Evolutionary conservation across 2,888 invertebrate species (phyloP).

Genomic region (Drosophila limbata): DNA sequence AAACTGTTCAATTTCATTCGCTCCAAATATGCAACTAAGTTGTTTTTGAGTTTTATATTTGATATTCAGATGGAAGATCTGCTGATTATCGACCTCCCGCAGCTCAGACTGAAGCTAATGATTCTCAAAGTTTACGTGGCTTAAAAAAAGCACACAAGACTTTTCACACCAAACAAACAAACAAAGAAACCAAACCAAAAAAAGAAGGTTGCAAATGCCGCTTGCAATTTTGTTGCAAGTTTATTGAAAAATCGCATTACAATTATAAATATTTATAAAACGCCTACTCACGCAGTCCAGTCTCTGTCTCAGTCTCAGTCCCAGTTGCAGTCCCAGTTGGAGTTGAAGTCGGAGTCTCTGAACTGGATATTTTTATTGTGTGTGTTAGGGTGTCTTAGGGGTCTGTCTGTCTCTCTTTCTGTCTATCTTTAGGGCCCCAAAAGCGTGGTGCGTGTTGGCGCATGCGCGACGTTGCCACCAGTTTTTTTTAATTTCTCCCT

Average conservation of each 20-base stretch:
- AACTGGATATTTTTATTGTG: constrained; percentile 17
- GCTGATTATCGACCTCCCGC: constrained; percentile 16
- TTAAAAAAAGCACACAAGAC: neutral
- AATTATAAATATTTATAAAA: constrained; percentile 76
- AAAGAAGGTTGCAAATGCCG: constrained; percentile 19
- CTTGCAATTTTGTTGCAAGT: constrained; percentile 64
- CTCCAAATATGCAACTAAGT: neutral
- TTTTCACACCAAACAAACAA: constrained; percentile 37
- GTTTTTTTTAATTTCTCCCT: constrained; percentile 30
- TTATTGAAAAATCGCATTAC: constrained; percentile 60
- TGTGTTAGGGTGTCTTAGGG: constrained; percentile 11
- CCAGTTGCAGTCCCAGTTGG: neutral
- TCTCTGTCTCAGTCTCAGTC: neutral
- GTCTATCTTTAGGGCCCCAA: constrained; percentile 14
- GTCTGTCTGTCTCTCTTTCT: constrained; percentile 15
- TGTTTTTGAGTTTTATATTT: neutral
- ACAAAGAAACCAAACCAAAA: neutral
- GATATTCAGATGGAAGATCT: neutral
- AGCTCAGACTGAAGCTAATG: constrained; percentile 11
- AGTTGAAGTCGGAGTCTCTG: constrained; percentile 21
- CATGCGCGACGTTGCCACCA: constrained; percentile 65
- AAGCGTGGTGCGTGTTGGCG: constrained; percentile 54
- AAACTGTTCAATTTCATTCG: neutral
- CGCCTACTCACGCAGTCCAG: constrained; percentile 51
- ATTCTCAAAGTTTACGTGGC: constrained; percentile 2